Evolutionary conservation across 1,140 invertebrate species (phyloP), one percentile per base, ranked within the genome.

Genomic region (Saxidomus purpurata): DNA sequence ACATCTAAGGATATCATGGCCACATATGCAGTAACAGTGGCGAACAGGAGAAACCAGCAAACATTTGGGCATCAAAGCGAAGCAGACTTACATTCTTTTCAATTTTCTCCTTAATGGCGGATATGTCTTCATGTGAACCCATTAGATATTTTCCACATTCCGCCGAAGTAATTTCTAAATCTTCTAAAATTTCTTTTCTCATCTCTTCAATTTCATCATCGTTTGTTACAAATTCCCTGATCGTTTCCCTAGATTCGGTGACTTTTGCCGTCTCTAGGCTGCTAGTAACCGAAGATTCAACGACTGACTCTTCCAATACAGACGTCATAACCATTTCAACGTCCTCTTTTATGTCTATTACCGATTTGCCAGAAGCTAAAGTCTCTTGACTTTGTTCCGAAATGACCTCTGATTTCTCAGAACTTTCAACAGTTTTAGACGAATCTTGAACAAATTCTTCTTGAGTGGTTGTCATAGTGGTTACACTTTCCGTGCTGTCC

Each of bases 141-240:
- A 85, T 43, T 0, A 85, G 83, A 34, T 74, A 85, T 38, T 85
- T 85, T 55, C 83, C 83, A 85, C 83, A 85, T 25, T 85, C 83
- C 8, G 67, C 83, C 31, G 83, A 85, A 9, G 69, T 40, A 49
- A 85, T 40, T 49, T 76, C 40, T 34, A 74, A 25, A 74, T 85
- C 83, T 55, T 85, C 83, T n/a, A 85, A 71, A 19, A 85, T 13
- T 76, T 85, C 83, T 52, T 85, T 85, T 59, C 76, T 85, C 63
- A 85, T 85, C 52, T 85, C 83, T 52, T 85, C 83, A 49, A 85
- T 71, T 38, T 74, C 83, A n/a, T 22, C 17, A n/a, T 85, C 83
- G 52, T 85, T 85, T 38, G 49, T 71, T n/a, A 59, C 40, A 36
- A 85, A 85, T 69, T 85, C 83, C n/a, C 83, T 67, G 13, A 85